phyloP scores from a whole-genome alignment of 23 tunicate species.

The Styela clava region DNA sequence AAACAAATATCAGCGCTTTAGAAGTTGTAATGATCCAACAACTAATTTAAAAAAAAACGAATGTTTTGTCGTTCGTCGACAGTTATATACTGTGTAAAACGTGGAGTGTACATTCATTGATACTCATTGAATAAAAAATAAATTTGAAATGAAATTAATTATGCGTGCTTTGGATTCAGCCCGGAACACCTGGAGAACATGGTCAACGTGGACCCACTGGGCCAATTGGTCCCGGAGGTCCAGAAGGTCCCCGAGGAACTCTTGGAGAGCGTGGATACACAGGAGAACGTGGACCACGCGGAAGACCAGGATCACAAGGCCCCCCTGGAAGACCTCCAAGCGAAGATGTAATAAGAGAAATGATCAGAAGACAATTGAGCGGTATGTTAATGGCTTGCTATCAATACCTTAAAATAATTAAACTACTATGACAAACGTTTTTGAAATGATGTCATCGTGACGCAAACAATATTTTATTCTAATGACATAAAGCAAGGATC shows the following conservation, averaged over 20 bases:
- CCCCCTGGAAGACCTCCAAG: slow-evolving; percentile 78
- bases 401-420: not conserved
- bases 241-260: slow-evolving; percentile 73
- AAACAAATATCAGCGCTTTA: too few species aligned
- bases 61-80: too few species aligned
- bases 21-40: too few species aligned
- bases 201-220: slow-evolving; percentile 92
- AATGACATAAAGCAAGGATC: too few species aligned
- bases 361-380: slow-evolving; percentile 42
- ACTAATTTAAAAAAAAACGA: too few species aligned
- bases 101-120: too few species aligned
- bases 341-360: slow-evolving; percentile 78
- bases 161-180: too few species aligned
- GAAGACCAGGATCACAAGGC: slow-evolving; percentile 75
- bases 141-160: too few species aligned
- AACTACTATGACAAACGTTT: not conserved
- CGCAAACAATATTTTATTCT: not conserved
- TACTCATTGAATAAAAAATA: too few species aligned
- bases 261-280: slow-evolving; percentile 59
- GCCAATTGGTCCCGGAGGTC: slow-evolving; percentile 53
- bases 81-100: too few species aligned
- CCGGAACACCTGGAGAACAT: slow-evolving; percentile 81
- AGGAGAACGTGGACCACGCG: slow-evolving; percentile 75
- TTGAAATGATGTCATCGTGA: too few species aligned
- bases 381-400: too few species aligned